These are phyloP conservation scores for Cricetomys ansorgei DNA, from an alignment of 2,113 vertebrate species.

Conservation along the genomic window DNA sequence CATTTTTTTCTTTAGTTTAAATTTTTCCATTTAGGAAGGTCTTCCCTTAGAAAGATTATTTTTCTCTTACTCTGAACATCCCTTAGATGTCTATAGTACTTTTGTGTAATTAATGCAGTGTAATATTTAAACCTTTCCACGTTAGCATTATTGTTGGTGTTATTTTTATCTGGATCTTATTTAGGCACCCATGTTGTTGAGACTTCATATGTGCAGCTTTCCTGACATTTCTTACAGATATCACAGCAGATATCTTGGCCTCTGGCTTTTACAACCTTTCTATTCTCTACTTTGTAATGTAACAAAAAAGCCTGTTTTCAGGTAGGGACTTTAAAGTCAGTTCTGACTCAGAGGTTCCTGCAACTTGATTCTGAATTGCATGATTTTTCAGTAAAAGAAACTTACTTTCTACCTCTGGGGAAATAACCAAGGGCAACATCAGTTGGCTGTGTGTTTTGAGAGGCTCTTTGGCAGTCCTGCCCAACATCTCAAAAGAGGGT, in stretches of 20 bases:
- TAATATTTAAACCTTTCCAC: not conserved
- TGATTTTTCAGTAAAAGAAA: not conserved
- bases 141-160: not conserved
- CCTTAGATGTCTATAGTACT: not conserved
- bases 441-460: no score
- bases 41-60: not conserved
- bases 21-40: not conserved
- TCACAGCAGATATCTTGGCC: not conserved
- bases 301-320: not conserved
- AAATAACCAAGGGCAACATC: not conserved
- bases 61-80: not conserved
- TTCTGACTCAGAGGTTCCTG: not conserved
- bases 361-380: not conserved
- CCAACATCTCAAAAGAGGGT: not conserved
- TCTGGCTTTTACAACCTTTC: not conserved
- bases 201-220: not conserved
- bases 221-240: not conserved
- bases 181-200: not conserved
- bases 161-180: not conserved
- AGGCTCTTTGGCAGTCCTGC: not conserved
- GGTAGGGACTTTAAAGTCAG: not conserved
- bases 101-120: not conserved
- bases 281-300: not conserved
- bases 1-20: not conserved
- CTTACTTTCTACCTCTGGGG: not conserved